phyloP scores from a whole-genome alignment of 2,113 vertebrate species.

The Varanus salvator region DNA sequence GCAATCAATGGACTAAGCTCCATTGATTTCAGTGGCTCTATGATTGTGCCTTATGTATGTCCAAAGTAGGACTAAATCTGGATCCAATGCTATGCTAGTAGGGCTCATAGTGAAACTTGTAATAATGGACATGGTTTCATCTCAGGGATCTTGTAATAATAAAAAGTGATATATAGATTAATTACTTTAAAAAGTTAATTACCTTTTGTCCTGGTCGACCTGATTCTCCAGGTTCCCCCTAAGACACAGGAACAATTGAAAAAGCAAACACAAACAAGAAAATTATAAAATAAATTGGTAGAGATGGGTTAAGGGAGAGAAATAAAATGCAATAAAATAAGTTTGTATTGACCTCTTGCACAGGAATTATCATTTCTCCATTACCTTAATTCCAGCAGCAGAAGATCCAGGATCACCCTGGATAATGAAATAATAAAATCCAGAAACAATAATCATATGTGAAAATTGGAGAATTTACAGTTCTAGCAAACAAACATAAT shows the following conservation, averaged over 20 bases:
- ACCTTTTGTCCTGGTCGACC: slow-evolving; percentile 94
- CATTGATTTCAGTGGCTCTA: too few species aligned
- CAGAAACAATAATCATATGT: slow-evolving; percentile 54
- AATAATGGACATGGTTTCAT: not conserved
- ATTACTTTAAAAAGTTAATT: slow-evolving; percentile 59
- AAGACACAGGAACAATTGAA: slow-evolving; percentile 55
- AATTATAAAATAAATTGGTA: not conserved
- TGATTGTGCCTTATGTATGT: too few species aligned
- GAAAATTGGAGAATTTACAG: slow-evolving; percentile 20
- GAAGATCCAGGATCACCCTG: slow-evolving; percentile 96
- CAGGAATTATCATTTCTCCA: not conserved
- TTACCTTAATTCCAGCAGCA: slow-evolving; percentile 98
- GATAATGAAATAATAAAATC: slow-evolving; percentile 56
- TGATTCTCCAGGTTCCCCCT: slow-evolving; percentile 97
- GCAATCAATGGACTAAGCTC: too few species aligned
- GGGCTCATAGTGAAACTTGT: not conserved
- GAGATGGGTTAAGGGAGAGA: not conserved
- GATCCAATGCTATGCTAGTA: not conserved
- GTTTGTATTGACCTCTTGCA: not conserved
- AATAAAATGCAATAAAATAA: not conserved
- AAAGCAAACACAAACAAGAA: slow-evolving; percentile 16
- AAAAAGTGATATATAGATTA: not conserved
- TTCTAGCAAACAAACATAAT: slow-evolving; percentile 1
- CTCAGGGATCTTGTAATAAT: not conserved
- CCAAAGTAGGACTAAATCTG: too few species aligned